phyloP scores from a whole-genome alignment of 2,888 invertebrate species.

The Drepana falcataria region DNA sequence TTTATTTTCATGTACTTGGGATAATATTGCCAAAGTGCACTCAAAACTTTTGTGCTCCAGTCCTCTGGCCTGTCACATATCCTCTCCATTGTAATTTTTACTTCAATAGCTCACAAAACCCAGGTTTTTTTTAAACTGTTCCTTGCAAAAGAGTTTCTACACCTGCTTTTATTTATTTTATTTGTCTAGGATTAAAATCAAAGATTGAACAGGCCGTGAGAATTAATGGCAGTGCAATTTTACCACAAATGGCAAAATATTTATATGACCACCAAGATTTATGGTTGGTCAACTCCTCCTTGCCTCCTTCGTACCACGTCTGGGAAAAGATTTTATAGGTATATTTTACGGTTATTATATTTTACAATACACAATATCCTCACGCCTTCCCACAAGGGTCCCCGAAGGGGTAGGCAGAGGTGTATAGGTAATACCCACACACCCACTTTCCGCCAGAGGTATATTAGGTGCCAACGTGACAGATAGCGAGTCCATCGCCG shows the following conservation, averaged over 20 bases:
- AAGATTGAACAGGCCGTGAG: slow-evolving; percentile 11
- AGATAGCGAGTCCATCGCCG: too few species aligned
- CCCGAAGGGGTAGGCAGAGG: too few species aligned
- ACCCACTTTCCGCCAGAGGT: too few species aligned
- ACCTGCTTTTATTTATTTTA: slow-evolving; percentile 52
- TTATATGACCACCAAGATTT: neutral
- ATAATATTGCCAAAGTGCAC: slow-evolving; percentile 36
- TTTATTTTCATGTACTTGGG: slow-evolving; percentile 2
- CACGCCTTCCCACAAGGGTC: too few species aligned
- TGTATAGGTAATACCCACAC: too few species aligned
- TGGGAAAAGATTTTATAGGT: neutral
- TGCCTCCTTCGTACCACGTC: neutral
- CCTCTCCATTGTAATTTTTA: slow-evolving; percentile 68
- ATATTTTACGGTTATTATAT: neutral
- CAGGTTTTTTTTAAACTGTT: slow-evolving; percentile 51
- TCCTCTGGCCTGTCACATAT: slow-evolving; percentile 76
- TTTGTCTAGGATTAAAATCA: slow-evolving; percentile 24
- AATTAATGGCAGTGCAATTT: slow-evolving; percentile 6
- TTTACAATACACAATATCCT: too few species aligned
- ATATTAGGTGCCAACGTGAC: too few species aligned
- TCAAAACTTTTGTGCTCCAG: slow-evolving; percentile 63
- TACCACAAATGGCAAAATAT: slow-evolving; percentile 1
- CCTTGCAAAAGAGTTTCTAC: slow-evolving; percentile 59
- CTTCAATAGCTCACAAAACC: slow-evolving; percentile 53
- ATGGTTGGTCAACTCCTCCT: too few species aligned